These are phyloP conservation scores for Acanthiza pusilla DNA, from an alignment of 2,797 vertebrate species.

Conservation along the genomic window DNA sequence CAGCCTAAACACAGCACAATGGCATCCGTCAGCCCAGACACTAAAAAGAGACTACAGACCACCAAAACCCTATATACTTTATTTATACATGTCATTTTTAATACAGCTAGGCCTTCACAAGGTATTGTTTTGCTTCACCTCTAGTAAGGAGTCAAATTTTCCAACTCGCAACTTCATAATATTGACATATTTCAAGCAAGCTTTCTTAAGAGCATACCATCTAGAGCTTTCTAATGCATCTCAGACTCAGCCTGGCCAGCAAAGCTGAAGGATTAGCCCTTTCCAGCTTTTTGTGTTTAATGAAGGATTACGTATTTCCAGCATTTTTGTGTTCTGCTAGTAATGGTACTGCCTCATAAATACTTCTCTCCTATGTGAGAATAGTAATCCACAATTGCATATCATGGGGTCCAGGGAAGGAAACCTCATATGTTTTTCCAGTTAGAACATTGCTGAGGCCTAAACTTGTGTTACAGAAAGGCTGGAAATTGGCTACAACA, in stretches of 20 bases:
- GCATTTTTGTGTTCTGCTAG: not conserved
- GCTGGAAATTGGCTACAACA: not conserved
- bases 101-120: not conserved
- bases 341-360: not conserved
- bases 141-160: not conserved
- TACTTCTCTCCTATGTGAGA: not conserved
- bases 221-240: not conserved
- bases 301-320: not conserved
- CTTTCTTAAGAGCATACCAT: not conserved
- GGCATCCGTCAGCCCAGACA: not conserved
- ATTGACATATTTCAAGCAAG: not conserved
- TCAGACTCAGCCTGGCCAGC: not conserved
- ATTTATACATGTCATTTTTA: not conserved
- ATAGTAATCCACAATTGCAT: not conserved
- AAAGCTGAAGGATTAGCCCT: not conserved
- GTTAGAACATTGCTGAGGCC: not conserved
- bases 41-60: not conserved
- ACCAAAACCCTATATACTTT: not conserved
- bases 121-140: not conserved
- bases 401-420: not conserved
- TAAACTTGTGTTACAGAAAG: not conserved
- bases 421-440: not conserved
- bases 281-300: not conserved
- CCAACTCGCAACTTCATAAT: not conserved
- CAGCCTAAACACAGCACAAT: not conserved